These are phyloP conservation scores for Orchestes rusci DNA, from an alignment of 2,888 invertebrate species.

Conservation along the genomic window DNA sequence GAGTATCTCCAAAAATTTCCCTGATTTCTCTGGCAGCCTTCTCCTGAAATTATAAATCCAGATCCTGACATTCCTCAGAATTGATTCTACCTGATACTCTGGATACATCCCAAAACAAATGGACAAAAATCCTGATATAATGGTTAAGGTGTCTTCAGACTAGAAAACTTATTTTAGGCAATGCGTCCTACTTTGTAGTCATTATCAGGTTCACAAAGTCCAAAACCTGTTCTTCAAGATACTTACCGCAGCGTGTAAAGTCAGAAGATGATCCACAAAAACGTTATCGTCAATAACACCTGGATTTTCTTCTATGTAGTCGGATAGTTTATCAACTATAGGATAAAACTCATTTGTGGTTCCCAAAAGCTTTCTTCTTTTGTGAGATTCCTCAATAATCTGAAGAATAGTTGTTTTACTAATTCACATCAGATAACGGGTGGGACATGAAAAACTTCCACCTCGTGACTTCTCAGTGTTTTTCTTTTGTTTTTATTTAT, in stretches of 20 bases:
- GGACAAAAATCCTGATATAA: conserved; percentile 28
- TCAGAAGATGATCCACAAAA: conserved; percentile 31
- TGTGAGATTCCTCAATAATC: conserved; percentile 21
- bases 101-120: conserved; percentile 38
- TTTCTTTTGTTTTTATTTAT: too few species aligned
- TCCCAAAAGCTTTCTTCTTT: conserved; percentile 20
- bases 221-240: too few species aligned
- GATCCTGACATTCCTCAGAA: not conserved
- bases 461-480: too few species aligned
- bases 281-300: conserved; percentile 25
- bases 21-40: conserved; percentile 33
- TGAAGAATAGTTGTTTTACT: too few species aligned
- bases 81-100: conserved; percentile 34
- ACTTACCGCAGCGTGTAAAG: conserved; percentile 34
- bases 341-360: conserved; percentile 23
- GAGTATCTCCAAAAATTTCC: conserved; percentile 29
- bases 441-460: too few species aligned
- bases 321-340: conserved; percentile 29
- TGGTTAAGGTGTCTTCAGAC: conserved; percentile 35
- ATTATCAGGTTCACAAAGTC: too few species aligned
- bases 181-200: too few species aligned
- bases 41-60: conserved; percentile 13
- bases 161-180: conserved; percentile 23
- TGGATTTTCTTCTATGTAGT: conserved; percentile 28
- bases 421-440: too few species aligned